Percentiles rank a stretch among this genome's conserved stretches.
Conservation (phyloP, 2,113 vertebrate species). For the Physeter macrocephalus region DNA sequence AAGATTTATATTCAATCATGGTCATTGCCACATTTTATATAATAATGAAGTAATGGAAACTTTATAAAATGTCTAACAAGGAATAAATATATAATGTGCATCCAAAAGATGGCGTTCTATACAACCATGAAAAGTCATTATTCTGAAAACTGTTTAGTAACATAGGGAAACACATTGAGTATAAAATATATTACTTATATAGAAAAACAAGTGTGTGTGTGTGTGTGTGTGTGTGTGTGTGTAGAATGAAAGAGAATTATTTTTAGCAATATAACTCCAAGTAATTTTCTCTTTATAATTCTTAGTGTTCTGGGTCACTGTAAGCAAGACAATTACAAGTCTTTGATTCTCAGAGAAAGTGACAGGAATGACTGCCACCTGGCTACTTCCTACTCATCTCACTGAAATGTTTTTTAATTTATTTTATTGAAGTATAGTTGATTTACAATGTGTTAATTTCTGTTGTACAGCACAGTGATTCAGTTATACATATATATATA, state of each 20-base stretch:
- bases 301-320: not conserved
- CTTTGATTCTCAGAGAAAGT: not conserved
- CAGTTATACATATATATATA: not conserved
- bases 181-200: not conserved
- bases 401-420: not conserved
- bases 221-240: too few relatives aligned
- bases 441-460: not conserved
- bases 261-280: not conserved
- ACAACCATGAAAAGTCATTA: not conserved
- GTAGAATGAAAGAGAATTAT: not conserved
- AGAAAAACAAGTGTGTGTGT: not conserved
- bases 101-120: not conserved
- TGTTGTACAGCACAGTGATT: not conserved
- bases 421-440: not conserved
- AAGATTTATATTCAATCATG: not conserved
- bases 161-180: not conserved
- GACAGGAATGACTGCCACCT: not conserved
- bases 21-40: not conserved
- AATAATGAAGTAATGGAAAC: not conserved
- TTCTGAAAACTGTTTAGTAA: not conserved
- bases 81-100: not conserved
- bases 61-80: not conserved
- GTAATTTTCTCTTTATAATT: not conserved
- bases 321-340: not conserved
- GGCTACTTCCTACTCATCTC: not conserved